Evolutionary conservation across 2,888 invertebrate species (phyloP), one percentile per base, ranked within the genome.

Genomic region (Andrena praecox): DNA sequence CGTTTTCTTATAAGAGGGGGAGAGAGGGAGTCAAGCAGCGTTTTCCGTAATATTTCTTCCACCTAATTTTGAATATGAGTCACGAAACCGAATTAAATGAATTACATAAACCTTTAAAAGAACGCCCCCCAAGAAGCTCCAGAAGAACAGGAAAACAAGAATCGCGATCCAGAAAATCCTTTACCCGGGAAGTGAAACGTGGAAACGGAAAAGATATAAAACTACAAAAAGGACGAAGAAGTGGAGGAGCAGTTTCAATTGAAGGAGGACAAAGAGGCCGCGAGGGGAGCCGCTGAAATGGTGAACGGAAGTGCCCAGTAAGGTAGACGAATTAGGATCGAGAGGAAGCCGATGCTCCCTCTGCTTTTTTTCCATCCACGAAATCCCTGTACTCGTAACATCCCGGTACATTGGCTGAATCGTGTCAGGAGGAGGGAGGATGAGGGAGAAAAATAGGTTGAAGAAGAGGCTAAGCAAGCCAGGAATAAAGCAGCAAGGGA

Each of bases 381-480:
- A 89, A 90, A 90, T 91, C 87, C 88, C 86, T 88, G 84, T 89
- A 87, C 86, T 86, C 80, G 86, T 86, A 89, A 89, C 85, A 87
- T 87, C 86, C 76, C 80, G 80, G 84, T 89, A 89, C 89, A 87
- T 84, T 84, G 90, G 85, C 85, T 78, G 82, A 83, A 78, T 89
- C 87, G 78, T 87, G 85, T 87, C 84, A 84, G 85, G 67, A 81
- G 85, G 81, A 80, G 66, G 74, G 64, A 68, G 54, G 60, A 68
- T 73, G 63, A 29, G 66, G 70, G 52, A 59, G 64, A 77, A 74
- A 70, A 82, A 77, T 85, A 29, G 50, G 63, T 16, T n/a, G 50
- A 54, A 35, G 74, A 75, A 31, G 78, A 78, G 48, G 64, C 79
- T 79, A 80, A 74, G 80, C 69, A 60, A 80, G 60, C 42, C 50